Conservation (phyloP, 2,888 invertebrate genomes). For the Iphiclides podalirius region DNA sequence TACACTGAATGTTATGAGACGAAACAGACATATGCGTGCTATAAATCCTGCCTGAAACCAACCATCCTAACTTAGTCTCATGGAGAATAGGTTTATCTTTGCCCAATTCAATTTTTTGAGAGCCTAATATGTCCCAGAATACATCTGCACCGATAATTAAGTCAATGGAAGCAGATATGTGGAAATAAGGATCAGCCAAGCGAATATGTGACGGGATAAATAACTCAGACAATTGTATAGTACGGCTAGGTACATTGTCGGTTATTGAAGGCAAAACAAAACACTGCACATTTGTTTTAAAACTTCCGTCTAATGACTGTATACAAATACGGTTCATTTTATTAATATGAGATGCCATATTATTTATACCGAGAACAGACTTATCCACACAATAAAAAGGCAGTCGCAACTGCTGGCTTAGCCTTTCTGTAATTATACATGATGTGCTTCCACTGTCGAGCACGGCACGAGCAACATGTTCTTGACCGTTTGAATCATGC, state of each 20-base stretch:
- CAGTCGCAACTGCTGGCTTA: conserved; percentile 11
- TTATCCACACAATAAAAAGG: background rate
- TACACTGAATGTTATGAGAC: no score
- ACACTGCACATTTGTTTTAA: background rate
- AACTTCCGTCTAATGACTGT: background rate
- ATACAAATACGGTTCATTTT: background rate
- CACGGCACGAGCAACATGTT: background rate
- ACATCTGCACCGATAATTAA: conserved; percentile 32
- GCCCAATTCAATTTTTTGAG: background rate
- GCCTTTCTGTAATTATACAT: background rate
- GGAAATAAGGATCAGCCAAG: background rate
- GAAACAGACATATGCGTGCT: no score
- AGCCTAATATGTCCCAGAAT: conserved; percentile 30
- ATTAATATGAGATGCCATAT: background rate
- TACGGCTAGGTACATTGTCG: background rate
- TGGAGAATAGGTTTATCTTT: background rate
- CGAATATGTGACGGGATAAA: background rate
- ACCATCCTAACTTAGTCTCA: background rate
- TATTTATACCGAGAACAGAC: no score
- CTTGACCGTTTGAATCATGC: background rate
- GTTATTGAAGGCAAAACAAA: background rate
- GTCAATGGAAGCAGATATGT: conserved; percentile 28
- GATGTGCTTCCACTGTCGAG: background rate
- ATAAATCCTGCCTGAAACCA: background rate
- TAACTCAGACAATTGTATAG: background rate